Conservation (phyloP, 2,113 vertebrate genomes). For the Ibidorhyncha struthersii region DNA sequence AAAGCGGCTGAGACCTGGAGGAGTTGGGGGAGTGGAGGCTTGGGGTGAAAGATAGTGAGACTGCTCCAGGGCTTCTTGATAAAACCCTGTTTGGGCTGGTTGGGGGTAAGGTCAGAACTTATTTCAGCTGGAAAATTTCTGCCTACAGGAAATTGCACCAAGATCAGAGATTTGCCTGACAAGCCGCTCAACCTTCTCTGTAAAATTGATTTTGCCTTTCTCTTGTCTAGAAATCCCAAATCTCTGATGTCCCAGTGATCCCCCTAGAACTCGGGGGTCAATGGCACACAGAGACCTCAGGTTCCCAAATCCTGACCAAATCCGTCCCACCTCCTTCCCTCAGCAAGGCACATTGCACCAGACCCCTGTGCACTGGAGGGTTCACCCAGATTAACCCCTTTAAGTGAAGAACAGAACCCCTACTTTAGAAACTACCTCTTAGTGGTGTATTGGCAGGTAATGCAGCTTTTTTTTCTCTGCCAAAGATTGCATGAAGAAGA, state of each 20-base stretch:
- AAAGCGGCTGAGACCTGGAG: neutral
- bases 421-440: neutral
- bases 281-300: neutral
- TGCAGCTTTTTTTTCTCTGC: neutral
- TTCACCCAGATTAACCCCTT: neutral
- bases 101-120: neutral
- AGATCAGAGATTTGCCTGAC: neutral
- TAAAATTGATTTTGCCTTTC: neutral
- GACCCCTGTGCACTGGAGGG: neutral
- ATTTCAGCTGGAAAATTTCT: neutral
- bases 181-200: neutral
- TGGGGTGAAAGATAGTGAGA: neutral
- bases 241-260: neutral
- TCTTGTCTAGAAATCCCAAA: neutral
- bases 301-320: neutral
- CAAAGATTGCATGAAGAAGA: conserved; percentile 84
- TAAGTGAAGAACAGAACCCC: neutral
- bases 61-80: neutral
- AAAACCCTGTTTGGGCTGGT: neutral
- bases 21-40: neutral
- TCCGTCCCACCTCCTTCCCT: neutral
- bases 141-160: neutral
- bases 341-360: neutral
- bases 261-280: neutral
- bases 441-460: neutral